Evolutionary conservation across 2,113 vertebrate genomes (phyloP).

Genomic region (Myrmecophaga tridactyla): DNA sequence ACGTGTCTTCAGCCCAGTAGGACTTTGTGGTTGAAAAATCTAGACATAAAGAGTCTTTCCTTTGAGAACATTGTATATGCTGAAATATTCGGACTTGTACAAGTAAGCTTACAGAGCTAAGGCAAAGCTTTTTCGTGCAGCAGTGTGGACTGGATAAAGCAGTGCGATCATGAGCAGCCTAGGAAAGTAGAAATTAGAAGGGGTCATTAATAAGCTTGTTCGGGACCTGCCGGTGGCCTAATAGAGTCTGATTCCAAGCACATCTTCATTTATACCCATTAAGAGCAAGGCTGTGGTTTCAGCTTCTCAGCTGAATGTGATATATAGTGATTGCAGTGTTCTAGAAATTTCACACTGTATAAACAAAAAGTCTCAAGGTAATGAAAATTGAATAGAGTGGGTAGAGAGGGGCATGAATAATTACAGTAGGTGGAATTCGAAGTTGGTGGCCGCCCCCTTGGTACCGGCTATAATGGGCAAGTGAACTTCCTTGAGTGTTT

Average conservation of each 20-base stretch:
- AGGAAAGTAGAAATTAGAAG: not conserved
- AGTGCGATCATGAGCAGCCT: not conserved
- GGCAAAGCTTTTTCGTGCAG: not conserved
- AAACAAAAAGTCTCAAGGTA: not conserved
- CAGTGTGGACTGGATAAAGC: not conserved
- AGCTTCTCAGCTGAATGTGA: not conserved
- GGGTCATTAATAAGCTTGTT: not conserved
- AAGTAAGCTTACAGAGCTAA: not conserved
- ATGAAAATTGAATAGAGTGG: accelerated
- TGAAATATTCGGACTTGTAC: not conserved
- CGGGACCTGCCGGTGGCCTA: accelerated
- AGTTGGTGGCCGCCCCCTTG: too few species aligned
- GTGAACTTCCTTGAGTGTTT: not conserved
- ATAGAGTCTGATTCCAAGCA: not conserved
- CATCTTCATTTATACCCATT: not conserved
- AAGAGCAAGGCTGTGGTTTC: not conserved
- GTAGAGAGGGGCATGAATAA: not conserved
- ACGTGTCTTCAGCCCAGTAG: not conserved
- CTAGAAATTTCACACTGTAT: not conserved
- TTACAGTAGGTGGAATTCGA: not conserved
- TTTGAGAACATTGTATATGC: accelerated
- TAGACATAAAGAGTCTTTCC: not conserved
- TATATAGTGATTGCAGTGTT: not conserved
- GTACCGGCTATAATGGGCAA: too few species aligned
- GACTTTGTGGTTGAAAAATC: not conserved